Evolutionary conservation across 2,888 invertebrate species (phyloP).

Genomic region (Lochmaea crataegi): DNA sequence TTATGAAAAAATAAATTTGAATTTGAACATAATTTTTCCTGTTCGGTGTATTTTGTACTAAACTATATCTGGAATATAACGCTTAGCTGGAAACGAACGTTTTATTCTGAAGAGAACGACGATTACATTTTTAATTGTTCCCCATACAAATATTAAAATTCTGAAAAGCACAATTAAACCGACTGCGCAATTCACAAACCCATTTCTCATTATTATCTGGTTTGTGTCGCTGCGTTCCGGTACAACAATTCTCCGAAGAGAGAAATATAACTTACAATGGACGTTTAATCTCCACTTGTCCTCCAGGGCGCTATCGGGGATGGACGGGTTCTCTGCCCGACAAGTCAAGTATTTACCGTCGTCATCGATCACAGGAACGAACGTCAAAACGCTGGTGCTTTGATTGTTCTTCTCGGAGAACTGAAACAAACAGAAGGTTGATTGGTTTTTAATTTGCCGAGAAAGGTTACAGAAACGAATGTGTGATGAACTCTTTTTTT

Average conservation of each 20-base stretch:
- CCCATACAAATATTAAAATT: constrained; percentile 2
- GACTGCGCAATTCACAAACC: constrained; percentile 15
- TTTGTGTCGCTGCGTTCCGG: constrained; percentile 23
- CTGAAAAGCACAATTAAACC: constrained; percentile 8
- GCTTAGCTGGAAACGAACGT: neutral
- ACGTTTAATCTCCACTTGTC: constrained; percentile 90
- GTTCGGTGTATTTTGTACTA: too few relatives aligned
- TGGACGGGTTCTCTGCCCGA: constrained; percentile 87
- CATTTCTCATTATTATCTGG: constrained; percentile 32
- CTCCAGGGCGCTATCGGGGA: constrained; percentile 84
- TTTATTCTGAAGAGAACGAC: neutral
- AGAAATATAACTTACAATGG: constrained; percentile 77
- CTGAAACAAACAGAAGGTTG: constrained; percentile 66
- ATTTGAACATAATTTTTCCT: too few relatives aligned
- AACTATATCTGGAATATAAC: too few relatives aligned
- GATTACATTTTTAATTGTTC: constrained; percentile 3
- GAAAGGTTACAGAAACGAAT: constrained; percentile 15
- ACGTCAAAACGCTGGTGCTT: constrained; percentile 84
- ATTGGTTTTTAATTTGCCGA: constrained; percentile 38
- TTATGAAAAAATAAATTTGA: too few relatives aligned
- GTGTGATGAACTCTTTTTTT: constrained; percentile 22
- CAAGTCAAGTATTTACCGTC: constrained; percentile 91
- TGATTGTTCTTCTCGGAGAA: constrained; percentile 85
- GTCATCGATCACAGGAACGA: constrained; percentile 86
- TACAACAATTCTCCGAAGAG: constrained; percentile 30